phyloP scores from a whole-genome alignment of 2,797 vertebrate species.

The Lacerta bilineata region DNA sequence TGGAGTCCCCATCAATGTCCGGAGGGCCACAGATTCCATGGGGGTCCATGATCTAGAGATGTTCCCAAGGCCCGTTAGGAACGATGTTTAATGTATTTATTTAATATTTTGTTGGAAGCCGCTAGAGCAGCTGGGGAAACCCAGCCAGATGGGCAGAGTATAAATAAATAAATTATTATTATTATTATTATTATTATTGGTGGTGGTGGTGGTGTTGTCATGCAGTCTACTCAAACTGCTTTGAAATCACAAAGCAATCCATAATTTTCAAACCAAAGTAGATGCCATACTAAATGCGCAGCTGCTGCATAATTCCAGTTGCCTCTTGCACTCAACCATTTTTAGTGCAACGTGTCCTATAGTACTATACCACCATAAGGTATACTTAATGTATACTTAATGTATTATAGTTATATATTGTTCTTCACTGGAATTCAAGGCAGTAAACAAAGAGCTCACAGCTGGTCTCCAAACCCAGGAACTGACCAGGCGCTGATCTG shows the following conservation, averaged over 20 bases:
- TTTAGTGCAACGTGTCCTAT: background rate
- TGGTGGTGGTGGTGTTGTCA: background rate
- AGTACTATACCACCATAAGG: background rate
- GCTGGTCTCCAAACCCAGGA: background rate
- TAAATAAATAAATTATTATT: too few species aligned
- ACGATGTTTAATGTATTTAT: too few species aligned
- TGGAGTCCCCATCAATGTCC: too few species aligned
- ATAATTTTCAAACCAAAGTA: background rate
- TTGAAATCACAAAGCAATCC: background rate
- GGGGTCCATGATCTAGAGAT: background rate
- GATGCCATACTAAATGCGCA: background rate
- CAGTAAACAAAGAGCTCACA: background rate
- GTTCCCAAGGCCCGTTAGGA: background rate
- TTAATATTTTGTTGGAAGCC: too few species aligned
- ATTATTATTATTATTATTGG: too few species aligned
- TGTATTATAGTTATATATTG: background rate
- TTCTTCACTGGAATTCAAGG: background rate
- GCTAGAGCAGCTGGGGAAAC: too few species aligned
- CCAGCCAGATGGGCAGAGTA: too few species aligned
- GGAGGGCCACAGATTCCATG: too few species aligned
- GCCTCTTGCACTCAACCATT: background rate
- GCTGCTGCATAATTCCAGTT: background rate
- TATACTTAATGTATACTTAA: slow-evolving; percentile 8
- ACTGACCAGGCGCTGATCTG: background rate
- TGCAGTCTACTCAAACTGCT: background rate